These are phyloP conservation scores for Ormia ochracea DNA, from an alignment of 2,888 invertebrate genomes.

Conservation along the genomic window DNA sequence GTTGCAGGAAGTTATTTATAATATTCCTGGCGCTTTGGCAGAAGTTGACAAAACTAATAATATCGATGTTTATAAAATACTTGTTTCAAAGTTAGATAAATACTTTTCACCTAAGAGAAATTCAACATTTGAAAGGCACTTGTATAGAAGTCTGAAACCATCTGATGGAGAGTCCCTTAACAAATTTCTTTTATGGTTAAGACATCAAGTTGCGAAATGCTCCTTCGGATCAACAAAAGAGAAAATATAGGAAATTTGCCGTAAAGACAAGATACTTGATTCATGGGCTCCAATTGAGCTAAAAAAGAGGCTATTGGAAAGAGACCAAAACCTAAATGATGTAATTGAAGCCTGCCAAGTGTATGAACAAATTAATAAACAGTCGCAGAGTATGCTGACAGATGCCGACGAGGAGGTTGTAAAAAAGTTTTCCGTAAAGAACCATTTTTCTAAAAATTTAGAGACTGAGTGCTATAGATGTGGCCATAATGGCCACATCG, in stretches of 20 bases:
- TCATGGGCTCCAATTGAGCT: slow-evolving; percentile 57
- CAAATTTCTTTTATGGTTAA: slow-evolving; percentile 25
- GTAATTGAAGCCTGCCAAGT: slow-evolving; percentile 42
- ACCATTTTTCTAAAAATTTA: neutral
- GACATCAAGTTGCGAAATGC: slow-evolving; percentile 28
- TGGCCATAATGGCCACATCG: slow-evolving; percentile 30
- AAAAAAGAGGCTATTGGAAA: slow-evolving; percentile 48
- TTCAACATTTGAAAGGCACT: slow-evolving; percentile 67
- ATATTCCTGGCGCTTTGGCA: no score
- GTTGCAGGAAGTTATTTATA: no score
- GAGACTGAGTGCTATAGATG: slow-evolving; percentile 35
- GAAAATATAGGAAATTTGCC: neutral
- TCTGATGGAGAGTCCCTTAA: slow-evolving; percentile 5
- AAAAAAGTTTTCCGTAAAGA: slow-evolving; percentile 32
- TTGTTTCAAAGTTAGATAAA: no score
- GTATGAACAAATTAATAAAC: slow-evolving; percentile 43
- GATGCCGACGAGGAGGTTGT: neutral
- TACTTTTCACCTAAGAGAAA: no score
- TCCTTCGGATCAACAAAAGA: neutral
- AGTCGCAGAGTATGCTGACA: slow-evolving; percentile 28
- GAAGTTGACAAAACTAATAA: no score
- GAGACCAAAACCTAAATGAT: slow-evolving; percentile 30
- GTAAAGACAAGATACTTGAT: slow-evolving; percentile 38
- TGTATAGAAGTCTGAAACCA: slow-evolving; percentile 62
- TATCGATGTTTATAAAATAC: no score